A percentile compares a stretch with the other conserved stretches of the same genome.
Evolutionary conservation across 2,888 invertebrate species (phyloP).

Genomic region (Minunthozetes semirufus): DNA sequence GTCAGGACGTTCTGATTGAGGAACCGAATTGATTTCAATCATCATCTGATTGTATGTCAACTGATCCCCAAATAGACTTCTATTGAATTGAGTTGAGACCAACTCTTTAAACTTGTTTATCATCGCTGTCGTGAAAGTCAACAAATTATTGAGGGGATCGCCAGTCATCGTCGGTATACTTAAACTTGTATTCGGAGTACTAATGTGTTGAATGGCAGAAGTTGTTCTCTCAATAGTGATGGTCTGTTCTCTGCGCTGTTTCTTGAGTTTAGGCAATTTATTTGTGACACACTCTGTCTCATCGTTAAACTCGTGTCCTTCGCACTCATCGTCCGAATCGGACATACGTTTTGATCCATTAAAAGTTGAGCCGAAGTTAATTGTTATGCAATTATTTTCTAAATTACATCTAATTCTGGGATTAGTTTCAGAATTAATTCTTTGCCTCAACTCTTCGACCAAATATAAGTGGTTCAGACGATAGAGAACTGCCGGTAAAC

Average conservation of each 20-base stretch:
- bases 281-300: not conserved
- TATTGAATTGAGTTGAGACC: no score
- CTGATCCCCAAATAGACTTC: not conserved
- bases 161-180: no score
- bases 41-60: not conserved
- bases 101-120: not conserved
- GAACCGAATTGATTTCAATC: not conserved
- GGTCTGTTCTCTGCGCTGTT: not conserved
- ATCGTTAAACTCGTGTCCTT: not conserved
- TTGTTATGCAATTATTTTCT: not conserved
- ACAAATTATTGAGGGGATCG: not conserved
- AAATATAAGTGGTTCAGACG: slow-evolving; percentile 84
- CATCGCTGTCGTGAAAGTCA: not conserved
- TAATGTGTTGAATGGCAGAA: no score
- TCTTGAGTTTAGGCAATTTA: not conserved
- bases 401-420: slow-evolving; percentile 66
- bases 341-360: no score
- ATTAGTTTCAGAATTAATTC: slow-evolving; percentile 60
- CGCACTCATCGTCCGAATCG: not conserved
- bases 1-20: not conserved
- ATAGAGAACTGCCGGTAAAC: slow-evolving; percentile 88
- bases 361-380: no score
- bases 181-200: no score
- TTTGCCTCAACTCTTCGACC: slow-evolving; percentile 81
- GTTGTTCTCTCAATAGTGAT: not conserved